Evolutionary conservation across 2,888 invertebrate species (phyloP), one percentile per base, ranked within the genome.

Genomic region (Microdon myrmicae): DNA sequence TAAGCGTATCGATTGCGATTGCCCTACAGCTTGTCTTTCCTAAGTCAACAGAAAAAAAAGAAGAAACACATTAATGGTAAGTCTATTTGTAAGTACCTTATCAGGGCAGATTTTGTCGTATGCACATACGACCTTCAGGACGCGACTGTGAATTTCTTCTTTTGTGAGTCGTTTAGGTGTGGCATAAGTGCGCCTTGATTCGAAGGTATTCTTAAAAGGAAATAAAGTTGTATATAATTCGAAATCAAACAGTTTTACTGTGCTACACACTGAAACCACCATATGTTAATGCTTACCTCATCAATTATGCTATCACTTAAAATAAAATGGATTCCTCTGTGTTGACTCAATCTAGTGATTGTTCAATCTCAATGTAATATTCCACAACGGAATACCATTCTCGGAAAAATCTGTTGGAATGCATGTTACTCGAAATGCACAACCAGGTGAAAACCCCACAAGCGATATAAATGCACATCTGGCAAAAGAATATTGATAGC

Each of bases 81-180:
- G n/a, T n/a, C n/a, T n/a, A n/a, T 49, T 9, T 10, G 2, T 31
- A 56, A 44, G 74, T 88, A 94, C 94, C 93, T 94, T 90, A 71
- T 88, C 86, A 70, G 87, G 86, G 71, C 88, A 86, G 74, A 94
- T 87, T 87, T 95, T 95, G 85, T 96, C 94, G 83, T 90, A 94
- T 68, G 90, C 86, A 72, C 86, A 84, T 81, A 94, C 88, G 75
- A 94, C 93, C 86, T 91, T 89, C 76, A 95, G 80, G 60, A 96
- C 93, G 75, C 94, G 87, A 60, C 89, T 86, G 79, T 87, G 83
- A 72, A 94, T 87, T 76, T 89, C 85, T 74, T 86, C 82, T 74
- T 83, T 78, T 29, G 86, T 82, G 2, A 64, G 13, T 68, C 82
- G 83, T 77, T 85, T 86, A 61, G 79, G 71, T 25, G 74, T 72